These are phyloP conservation scores for Malurus elegans DNA, from an alignment of 2,113 vertebrate species.

Conservation along the genomic window DNA sequence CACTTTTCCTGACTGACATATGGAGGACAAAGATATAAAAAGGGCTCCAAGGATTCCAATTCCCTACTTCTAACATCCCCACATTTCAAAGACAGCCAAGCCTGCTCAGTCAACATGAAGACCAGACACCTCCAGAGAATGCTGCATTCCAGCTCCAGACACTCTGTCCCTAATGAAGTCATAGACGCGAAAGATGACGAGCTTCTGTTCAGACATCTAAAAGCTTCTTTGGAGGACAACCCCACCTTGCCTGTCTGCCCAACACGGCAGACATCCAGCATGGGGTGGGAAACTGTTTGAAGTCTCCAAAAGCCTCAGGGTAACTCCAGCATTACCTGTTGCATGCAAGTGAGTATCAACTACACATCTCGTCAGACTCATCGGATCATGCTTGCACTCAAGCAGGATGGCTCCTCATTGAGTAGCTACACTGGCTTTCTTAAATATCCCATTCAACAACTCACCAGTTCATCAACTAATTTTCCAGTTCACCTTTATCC, in stretches of 20 bases:
- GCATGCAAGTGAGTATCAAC: background rate
- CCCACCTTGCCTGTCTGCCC: slow-evolving; percentile 26
- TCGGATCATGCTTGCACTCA: background rate
- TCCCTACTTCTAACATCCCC: background rate
- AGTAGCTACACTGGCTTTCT: background rate
- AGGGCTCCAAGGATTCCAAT: background rate
- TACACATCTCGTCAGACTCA: slow-evolving; percentile 27
- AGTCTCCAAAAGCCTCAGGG: slow-evolving; percentile 41
- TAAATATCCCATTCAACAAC: background rate
- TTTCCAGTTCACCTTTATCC: background rate
- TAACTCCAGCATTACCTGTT: background rate
- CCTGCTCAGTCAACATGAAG: background rate
- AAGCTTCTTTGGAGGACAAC: background rate
- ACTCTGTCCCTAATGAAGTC: background rate
- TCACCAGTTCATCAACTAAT: background rate
- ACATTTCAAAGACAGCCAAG: background rate
- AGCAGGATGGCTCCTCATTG: background rate
- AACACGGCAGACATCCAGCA: background rate
- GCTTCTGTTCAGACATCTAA: slow-evolving; percentile 12
- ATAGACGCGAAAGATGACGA: background rate
- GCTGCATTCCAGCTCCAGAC: background rate
- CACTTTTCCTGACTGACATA: background rate
- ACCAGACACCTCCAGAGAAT: background rate
- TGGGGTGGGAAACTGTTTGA: slow-evolving; percentile 31
- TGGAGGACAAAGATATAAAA: background rate